Evolutionary conservation across 2,888 invertebrate species (phyloP).

Genomic region (Zaprionus obscuricornis): DNA sequence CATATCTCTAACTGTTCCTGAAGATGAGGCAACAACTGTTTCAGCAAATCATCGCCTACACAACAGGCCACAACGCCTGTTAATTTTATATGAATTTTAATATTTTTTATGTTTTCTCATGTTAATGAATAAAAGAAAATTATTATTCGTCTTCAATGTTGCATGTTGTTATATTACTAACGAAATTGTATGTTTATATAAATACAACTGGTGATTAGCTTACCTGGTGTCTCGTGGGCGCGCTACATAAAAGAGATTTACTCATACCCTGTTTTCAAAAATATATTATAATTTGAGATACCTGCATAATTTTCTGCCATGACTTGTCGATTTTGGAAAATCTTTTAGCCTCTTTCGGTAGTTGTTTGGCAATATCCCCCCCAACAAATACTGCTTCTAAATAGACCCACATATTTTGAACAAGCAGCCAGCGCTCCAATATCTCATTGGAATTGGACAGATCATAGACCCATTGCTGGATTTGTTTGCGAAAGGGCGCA

Average conservation of each 20-base stretch:
- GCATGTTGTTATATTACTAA: background rate
- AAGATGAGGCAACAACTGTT: slow-evolving; percentile 95
- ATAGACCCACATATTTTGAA: slow-evolving; percentile 99
- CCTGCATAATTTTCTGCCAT: slow-evolving; percentile 98
- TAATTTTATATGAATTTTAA: background rate
- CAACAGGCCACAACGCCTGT: slow-evolving; percentile 93
- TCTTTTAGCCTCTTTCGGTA: slow-evolving; percentile 96
- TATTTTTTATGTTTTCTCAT: background rate
- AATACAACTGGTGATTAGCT: background rate
- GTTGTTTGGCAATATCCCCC: slow-evolving; percentile 98
- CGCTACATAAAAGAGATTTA: slow-evolving; percentile 90
- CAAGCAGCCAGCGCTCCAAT: slow-evolving; percentile 96
- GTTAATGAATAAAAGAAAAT: background rate
- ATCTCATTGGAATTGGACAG: slow-evolving; percentile 98
- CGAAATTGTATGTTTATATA: background rate
- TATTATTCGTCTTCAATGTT: too few relatives aligned
- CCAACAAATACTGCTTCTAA: slow-evolving; percentile 99
- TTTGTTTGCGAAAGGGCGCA: slow-evolving; percentile 97
- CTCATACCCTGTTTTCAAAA: slow-evolving; percentile 5
- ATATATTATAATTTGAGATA: background rate
- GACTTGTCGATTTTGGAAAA: slow-evolving; percentile 99
- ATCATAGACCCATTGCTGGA: slow-evolving; percentile 97
- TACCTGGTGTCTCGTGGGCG: slow-evolving; percentile 96
- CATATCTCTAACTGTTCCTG: slow-evolving; percentile 98
- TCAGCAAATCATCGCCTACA: slow-evolving; percentile 96